phyloP scores from a whole-genome alignment of 1,140 invertebrate species.

The Drosophila nigrodunni region DNA sequence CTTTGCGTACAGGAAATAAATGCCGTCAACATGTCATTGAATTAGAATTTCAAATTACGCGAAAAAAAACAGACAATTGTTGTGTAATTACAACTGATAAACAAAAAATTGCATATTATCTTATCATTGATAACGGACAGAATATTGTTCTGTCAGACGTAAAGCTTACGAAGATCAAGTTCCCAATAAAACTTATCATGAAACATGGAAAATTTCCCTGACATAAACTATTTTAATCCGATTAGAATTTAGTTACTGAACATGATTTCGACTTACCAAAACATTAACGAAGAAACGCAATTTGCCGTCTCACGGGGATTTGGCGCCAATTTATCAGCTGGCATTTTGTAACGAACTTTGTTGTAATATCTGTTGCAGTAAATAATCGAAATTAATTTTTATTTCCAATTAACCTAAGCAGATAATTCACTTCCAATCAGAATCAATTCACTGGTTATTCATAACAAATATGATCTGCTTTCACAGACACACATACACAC shows the following conservation, averaged over 20 bases:
- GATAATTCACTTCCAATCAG: no score
- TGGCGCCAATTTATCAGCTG: conserved; percentile 59
- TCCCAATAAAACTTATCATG: conserved; percentile 1
- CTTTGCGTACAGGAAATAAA: not conserved
- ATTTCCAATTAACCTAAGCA: no score
- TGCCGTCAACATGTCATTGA: not conserved
- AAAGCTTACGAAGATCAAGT: conserved; percentile 26
- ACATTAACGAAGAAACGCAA: conserved; percentile 66
- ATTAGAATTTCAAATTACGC: not conserved
- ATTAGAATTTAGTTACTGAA: not conserved
- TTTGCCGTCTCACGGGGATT: conserved; percentile 70
- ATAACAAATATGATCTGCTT: no score
- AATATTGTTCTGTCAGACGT: conserved; percentile 23
- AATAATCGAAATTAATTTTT: conserved; percentile 1
- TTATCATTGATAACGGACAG: conserved; percentile 41
- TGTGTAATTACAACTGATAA: conserved; percentile 40
- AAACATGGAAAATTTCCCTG: not conserved
- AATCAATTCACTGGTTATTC: no score
- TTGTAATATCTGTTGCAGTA: conserved; percentile 8
- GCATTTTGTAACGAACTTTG: conserved; percentile 24
- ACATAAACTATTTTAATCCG: not conserved
- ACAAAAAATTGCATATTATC: conserved; percentile 35
- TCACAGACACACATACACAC: not conserved
- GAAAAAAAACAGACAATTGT: conserved; percentile 6
- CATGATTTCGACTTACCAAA: conserved; percentile 54